Conservation (phyloP, 2,797 vertebrate genomes). For the Triplophysa yarkandensis region DNA sequence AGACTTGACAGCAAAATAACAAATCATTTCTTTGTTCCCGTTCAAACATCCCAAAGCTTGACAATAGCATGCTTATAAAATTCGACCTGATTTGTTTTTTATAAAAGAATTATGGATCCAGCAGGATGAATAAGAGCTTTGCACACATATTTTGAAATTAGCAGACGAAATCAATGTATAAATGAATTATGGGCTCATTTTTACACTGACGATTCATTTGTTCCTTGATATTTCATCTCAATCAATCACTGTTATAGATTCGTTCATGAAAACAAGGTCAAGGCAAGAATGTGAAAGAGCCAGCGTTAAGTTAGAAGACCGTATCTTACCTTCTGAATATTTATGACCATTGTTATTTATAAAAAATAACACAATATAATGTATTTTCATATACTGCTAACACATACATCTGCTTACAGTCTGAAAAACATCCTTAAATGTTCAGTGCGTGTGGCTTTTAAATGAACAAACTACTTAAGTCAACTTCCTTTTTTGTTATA, state of each 20-base stretch:
- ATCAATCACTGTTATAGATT: conserved; percentile 1
- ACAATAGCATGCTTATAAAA: neutral
- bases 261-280: conserved; percentile 13
- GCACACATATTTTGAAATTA: neutral
- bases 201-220: conserved; percentile 13
- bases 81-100: neutral
- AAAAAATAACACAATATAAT: too few species aligned
- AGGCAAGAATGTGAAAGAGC: neutral
- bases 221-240: conserved; percentile 5
- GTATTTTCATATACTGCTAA: neutral
- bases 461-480: too few species aligned
- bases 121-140: neutral
- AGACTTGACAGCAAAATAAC: neutral
- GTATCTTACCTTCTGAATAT: too few species aligned
- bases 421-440: too few species aligned
- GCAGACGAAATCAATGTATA: neutral
- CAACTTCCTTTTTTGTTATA: too few species aligned
- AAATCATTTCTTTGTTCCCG: too few species aligned
- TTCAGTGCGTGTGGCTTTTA: too few species aligned
- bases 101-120: neutral
- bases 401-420: too few species aligned
- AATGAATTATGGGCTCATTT: neutral
- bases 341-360: too few species aligned
- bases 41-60: neutral
- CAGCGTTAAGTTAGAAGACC: neutral